Percentiles rank a stretch among this genome's conserved stretches.
These are phyloP conservation scores for Aphodius sticticus DNA, from an alignment of 2,888 invertebrate species.

Conservation along the genomic window DNA sequence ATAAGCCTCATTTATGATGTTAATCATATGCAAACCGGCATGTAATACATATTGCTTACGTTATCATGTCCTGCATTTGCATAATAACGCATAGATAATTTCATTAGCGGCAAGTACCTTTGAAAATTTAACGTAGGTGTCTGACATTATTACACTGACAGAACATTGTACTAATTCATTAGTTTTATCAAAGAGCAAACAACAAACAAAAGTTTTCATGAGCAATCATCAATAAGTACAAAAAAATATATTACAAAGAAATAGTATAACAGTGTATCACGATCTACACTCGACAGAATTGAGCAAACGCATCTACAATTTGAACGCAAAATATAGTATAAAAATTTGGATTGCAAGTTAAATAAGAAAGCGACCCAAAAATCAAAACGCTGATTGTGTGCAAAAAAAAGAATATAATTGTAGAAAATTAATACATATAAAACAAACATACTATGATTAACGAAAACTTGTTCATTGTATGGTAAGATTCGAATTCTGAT, in stretches of 20 bases:
- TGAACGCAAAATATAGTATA: too few species aligned
- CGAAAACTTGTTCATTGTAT: not conserved
- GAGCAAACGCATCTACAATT: too few species aligned
- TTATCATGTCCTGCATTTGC: not conserved
- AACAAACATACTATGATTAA: not conserved
- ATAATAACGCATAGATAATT: not conserved
- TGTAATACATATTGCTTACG: not conserved
- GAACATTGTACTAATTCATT: not conserved
- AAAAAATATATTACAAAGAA: too few species aligned
- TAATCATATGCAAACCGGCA: not conserved
- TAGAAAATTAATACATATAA: not conserved
- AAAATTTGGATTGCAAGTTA: too few species aligned
- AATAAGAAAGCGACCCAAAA: too few species aligned
- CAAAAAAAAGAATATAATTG: not conserved
- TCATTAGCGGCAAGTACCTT: not conserved
- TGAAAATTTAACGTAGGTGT: not conserved
- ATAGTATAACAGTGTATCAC: too few species aligned
- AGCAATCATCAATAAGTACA: too few species aligned
- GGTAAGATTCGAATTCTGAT: not conserved
- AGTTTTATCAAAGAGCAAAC: not conserved
- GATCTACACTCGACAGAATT: too few species aligned
- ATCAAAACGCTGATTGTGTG: too few species aligned
- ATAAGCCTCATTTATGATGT: not conserved
- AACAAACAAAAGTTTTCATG: not conserved
- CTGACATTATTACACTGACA: too few species aligned